Evolutionary conservation across 2,888 invertebrate species (phyloP).

Genomic region (Caenorhabditis sinica): DNA sequence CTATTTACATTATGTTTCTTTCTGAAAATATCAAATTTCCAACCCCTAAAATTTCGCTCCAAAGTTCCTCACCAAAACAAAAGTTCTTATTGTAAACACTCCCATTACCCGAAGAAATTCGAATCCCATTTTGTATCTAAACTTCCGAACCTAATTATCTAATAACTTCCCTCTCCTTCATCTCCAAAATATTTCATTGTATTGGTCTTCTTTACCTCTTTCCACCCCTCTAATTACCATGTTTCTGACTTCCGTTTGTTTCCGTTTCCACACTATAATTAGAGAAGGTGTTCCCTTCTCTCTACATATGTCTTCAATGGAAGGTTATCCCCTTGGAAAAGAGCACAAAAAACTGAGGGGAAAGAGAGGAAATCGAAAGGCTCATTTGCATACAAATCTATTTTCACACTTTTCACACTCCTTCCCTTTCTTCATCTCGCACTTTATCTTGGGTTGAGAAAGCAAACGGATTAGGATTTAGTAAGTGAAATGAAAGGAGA

Average conservation of each 20-base stretch:
- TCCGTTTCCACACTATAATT: constrained; percentile 40
- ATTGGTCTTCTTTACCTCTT: not conserved
- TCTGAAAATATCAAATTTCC: constrained; percentile 16
- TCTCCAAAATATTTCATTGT: constrained; percentile 7
- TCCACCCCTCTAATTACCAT: constrained; percentile 50
- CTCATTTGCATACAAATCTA: constrained; percentile 66
- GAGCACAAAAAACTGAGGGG: constrained; percentile 22
- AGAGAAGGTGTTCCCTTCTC: constrained; percentile 37
- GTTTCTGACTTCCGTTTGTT: constrained; percentile 35
- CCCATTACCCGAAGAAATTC: constrained; percentile 20
- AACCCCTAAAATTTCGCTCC: not conserved
- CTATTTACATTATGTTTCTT: not conserved
- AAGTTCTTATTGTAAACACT: not conserved
- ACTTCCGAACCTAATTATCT: constrained; percentile 23
- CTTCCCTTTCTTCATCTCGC: constrained; percentile 16
- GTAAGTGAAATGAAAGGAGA: constrained; percentile 11
- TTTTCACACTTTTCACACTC: constrained; percentile 32
- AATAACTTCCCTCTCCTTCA: constrained; percentile 8
- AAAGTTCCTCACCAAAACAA: not conserved
- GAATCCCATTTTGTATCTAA: constrained; percentile 1
- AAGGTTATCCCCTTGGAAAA: not conserved
- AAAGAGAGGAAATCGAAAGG: not conserved
- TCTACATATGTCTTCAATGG: constrained; percentile 9
- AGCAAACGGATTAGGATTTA: constrained; percentile 45
- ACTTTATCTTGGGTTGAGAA: constrained; percentile 54